phyloP scores from a whole-genome alignment of 2,797 vertebrate species.

The Odontamblyopus rebecca region DNA sequence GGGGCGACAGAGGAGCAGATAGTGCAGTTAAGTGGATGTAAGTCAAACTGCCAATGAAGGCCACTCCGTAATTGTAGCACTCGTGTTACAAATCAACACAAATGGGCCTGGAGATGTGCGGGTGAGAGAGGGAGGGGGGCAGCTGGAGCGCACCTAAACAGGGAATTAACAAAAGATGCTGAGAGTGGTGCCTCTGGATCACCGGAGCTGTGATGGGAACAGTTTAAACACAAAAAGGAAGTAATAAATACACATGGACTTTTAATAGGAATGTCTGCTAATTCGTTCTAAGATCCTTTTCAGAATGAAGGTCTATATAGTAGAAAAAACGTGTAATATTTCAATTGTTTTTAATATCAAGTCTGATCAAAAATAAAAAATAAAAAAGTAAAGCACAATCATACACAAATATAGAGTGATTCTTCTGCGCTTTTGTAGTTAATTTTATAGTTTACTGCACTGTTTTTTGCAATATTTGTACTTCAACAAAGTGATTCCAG shows the following conservation, averaged over 20 bases:
- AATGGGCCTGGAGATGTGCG: constrained; percentile 68
- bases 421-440: too few species aligned
- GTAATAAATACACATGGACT: constrained; percentile 15
- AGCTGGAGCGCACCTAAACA: constrained; percentile 60
- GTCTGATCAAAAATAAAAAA: too few species aligned
- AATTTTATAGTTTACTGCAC: too few species aligned
- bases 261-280: constrained; percentile 27
- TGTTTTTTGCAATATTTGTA: too few species aligned
- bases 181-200: constrained; percentile 13
- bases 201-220: constrained; percentile 15
- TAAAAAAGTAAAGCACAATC: too few species aligned
- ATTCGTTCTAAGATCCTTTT: neutral
- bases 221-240: constrained; percentile 17
- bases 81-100: constrained; percentile 78
- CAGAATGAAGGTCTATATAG: too few species aligned
- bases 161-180: constrained; percentile 51
- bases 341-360: too few species aligned
- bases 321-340: too few species aligned
- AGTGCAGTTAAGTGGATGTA: constrained; percentile 76
- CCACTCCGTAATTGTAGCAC: constrained; percentile 72
- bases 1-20: constrained; percentile 69
- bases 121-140: constrained; percentile 56
- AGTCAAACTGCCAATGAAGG: constrained; percentile 79
- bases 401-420: too few species aligned
- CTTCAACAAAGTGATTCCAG: too few species aligned